Evolutionary conservation across 2,888 invertebrate genomes (phyloP).

Genomic region (Euzophera pinguis): DNA sequence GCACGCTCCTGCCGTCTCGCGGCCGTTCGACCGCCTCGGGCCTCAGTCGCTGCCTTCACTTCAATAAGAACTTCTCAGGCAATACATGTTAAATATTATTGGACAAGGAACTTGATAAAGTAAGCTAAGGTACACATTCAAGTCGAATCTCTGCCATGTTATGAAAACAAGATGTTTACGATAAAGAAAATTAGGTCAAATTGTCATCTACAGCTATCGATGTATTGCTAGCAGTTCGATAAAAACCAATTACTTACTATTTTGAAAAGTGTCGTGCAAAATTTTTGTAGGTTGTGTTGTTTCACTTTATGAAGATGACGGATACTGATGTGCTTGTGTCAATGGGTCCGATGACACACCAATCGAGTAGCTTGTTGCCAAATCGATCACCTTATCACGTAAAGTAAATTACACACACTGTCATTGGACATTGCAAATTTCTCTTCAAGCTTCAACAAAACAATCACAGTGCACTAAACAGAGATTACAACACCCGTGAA

Average conservation of each 20-base stretch:
- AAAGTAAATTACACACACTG: slow-evolving; percentile 54
- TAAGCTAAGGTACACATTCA: no score
- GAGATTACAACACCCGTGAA: slow-evolving; percentile 59
- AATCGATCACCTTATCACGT: slow-evolving; percentile 58
- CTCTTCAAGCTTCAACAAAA: slow-evolving; percentile 64
- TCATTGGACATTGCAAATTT: slow-evolving; percentile 55
- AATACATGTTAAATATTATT: slow-evolving; percentile 30
- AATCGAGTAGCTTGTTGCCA: slow-evolving; percentile 53
- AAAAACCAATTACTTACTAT: slow-evolving; percentile 60
- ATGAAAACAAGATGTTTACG: not conserved
- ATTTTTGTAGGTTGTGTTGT: slow-evolving; percentile 56
- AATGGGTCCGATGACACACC: slow-evolving; percentile 56
- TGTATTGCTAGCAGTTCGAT: not conserved
- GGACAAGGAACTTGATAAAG: slow-evolving; percentile 31
- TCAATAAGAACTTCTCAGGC: slow-evolving; percentile 45
- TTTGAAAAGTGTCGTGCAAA: slow-evolving; percentile 74
- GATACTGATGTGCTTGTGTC: slow-evolving; percentile 58
- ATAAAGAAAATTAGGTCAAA: not conserved
- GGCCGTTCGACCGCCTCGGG: slow-evolving; percentile 59
- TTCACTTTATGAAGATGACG: slow-evolving; percentile 59
- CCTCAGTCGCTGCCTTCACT: slow-evolving; percentile 51
- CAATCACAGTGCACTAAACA: slow-evolving; percentile 71
- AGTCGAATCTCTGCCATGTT: no score
- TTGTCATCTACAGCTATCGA: no score
- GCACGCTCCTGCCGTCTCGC: slow-evolving; percentile 77